A percentile compares a stretch with the other conserved stretches of the same genome.
These are phyloP conservation scores for Callosobruchus maculatus DNA, from an alignment of 2,888 invertebrate genomes.

Conservation along the genomic window DNA sequence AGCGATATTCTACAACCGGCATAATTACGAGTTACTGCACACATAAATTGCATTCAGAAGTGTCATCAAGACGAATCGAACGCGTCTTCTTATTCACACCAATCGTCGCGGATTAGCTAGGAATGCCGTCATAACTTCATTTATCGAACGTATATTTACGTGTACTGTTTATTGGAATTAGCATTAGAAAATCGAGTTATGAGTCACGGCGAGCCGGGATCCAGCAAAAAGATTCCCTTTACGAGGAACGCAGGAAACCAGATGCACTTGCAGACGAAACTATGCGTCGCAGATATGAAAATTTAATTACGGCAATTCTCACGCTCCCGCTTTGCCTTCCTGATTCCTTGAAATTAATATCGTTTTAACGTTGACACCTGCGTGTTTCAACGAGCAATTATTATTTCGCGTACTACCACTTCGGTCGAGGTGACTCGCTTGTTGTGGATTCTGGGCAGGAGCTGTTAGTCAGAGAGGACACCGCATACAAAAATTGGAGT, in stretches of 20 bases:
- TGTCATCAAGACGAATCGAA: no score
- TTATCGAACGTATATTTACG: no score
- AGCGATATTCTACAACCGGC: no score
- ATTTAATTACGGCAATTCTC: constrained; percentile 29
- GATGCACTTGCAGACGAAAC: neutral
- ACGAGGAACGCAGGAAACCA: neutral
- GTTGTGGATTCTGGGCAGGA: neutral
- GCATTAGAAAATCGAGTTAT: neutral
- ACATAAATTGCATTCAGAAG: no score
- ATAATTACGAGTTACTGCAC: no score
- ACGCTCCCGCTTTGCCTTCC: constrained; percentile 16
- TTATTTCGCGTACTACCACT: neutral
- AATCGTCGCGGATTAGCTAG: neutral
- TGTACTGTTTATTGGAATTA: neutral
- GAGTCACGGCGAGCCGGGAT: neutral
- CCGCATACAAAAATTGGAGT: no score
- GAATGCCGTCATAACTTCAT: neutral
- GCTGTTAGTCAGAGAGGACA: neutral
- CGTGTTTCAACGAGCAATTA: neutral
- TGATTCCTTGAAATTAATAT: neutral
- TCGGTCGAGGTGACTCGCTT: neutral
- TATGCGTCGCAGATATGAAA: constrained; percentile 5
- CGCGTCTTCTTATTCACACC: neutral
- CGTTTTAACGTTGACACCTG: neutral
- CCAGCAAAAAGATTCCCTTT: neutral